Evolutionary conservation across 2,113 vertebrate genomes (phyloP), one percentile per base, ranked within the genome.

Genomic region (Heptranchias perlo): DNA sequence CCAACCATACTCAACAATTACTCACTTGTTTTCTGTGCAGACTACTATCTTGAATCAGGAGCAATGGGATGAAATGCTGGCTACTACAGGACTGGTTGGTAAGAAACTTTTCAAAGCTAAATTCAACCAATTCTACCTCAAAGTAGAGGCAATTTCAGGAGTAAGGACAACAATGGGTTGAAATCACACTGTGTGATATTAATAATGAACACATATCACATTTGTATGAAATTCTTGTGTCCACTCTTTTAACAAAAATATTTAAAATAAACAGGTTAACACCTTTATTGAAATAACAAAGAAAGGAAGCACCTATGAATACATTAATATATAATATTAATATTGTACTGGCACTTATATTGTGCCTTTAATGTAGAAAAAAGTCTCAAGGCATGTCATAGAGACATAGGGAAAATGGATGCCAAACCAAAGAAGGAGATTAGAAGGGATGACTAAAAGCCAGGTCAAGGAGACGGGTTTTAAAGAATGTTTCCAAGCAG

Each of bases 31-130:
- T 96, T 97, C 96, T 93, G 69, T 96, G 69, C 96, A 99, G 99
- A 97, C 97, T 14, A 97, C 97, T 95, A 96, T 99, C 96, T 98
- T 96, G 96, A 99, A 97, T 97, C 98, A 99, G 96, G 98, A 99
- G 93, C 99, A 98, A 91, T 99, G 99, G 99, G 98, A 98, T 87
- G 98, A 99, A 96, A 97, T 98, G 97, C 97, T 99, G 87, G 96
- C 97, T 62, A 98, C 97, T 64, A 98, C 98, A 97, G 99, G 99
- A 96, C 97, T 99, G 96, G 98, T 97, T 96, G 99, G 99, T 99
- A 97, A 97, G 97, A 39, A 96, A 94, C 14, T 16, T 4, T 3
- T 58, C 28, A 35, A 61, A n/a, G 52, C 49, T 35, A 91, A 35
- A 58, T 58, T 54, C 49, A 52, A 47, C 18, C 21, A 31, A 52